phyloP scores from a whole-genome alignment of 2,888 invertebrate species.

The Macrosoma leucophasiata region DNA sequence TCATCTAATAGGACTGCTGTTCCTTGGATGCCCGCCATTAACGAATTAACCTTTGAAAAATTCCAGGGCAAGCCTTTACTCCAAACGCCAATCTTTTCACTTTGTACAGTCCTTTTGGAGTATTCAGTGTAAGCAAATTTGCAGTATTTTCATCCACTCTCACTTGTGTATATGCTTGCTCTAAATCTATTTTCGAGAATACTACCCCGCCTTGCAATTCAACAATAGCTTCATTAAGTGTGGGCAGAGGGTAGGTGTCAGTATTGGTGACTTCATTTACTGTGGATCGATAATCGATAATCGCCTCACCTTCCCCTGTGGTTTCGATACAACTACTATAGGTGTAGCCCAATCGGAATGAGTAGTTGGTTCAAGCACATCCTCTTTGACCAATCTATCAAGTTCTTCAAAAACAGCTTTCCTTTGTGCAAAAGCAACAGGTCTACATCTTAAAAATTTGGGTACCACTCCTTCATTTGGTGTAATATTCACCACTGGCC shows the following conservation, averaged over 20 bases:
- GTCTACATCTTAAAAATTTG: constrained; percentile 2
- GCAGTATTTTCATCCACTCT: constrained; percentile 19
- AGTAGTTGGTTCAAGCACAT: constrained; percentile 16
- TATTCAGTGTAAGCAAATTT: constrained; percentile 18
- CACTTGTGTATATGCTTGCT: constrained; percentile 25
- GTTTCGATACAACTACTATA: constrained; percentile 14
- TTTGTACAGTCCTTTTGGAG: constrained; percentile 18
- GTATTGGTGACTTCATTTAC: constrained; percentile 15
- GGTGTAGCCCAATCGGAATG: constrained; percentile 22
- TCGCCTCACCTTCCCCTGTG: constrained; percentile 16
- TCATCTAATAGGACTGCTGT: constrained; percentile 21
- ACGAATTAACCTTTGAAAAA: constrained; percentile 22
- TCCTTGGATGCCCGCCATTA: constrained; percentile 18
- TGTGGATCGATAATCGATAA: constrained; percentile 19
- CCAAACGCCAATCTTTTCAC: constrained; percentile 21
- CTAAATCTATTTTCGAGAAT: constrained; percentile 25
- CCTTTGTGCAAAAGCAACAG: constrained; percentile 4
- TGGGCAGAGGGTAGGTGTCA: constrained; percentile 19
- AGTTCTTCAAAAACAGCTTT: constrained; percentile 3
- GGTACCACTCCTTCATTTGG: neutral
- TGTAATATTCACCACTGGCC: constrained; percentile 1
- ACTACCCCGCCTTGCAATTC: constrained; percentile 18
- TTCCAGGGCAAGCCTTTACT: constrained; percentile 19
- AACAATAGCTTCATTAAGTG: constrained; percentile 17
- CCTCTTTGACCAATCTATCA: neutral